Base-by-base conservation (phyloP, 1,140 invertebrate species). In the Heliconius hermathena region DNA sequence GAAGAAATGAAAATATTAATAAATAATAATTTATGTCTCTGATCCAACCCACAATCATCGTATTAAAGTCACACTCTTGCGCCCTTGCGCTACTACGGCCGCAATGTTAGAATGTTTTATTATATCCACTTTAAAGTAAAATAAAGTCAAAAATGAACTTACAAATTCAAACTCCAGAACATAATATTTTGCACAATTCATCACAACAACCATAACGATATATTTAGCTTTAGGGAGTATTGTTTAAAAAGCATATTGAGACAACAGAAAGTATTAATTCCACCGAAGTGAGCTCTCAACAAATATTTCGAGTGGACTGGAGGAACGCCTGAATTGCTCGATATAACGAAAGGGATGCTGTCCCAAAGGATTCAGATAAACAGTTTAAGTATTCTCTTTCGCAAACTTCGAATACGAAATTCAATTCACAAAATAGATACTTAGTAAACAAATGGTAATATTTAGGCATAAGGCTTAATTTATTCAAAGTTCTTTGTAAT, bases 271-370 rank as follows among this genome's bases (percentile, higher is more conserved):
- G 76, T 80, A 86, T 88, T 87, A 89, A 85, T 89, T 86, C 84
- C 83, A 83, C 84, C 85, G 82, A 83, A 87, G 83, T 84, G 80
- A 85, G 57, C 85, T 88, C 83, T 87, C 82, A 81, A 78, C 84
- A 88, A 90, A 90, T 89, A 90, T 88, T 90, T 87, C 84, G 83
- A 89, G 83, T 87, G 84, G 82, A 84, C 84, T 85, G 82, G 78
- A 87, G 85, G 82, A 88, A 87, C 83, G 80, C 78, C 82, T 84
- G 86, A 87, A 86, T 88, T 85, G 83, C 82, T 89, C 81, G 84
- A 83, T 86, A 87, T 85, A 89, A 88, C 81, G 85, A 88, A 85
- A 88, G 78, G 79, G 83, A 81, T 80, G 77, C 57, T 76, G 71
- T 84, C 83, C 83, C 80, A 49, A 81, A 82, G 80, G 82, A 83